Evolutionary conservation across 2,113 vertebrate genomes (phyloP).

Genomic region (Amblyornis subalaris): DNA sequence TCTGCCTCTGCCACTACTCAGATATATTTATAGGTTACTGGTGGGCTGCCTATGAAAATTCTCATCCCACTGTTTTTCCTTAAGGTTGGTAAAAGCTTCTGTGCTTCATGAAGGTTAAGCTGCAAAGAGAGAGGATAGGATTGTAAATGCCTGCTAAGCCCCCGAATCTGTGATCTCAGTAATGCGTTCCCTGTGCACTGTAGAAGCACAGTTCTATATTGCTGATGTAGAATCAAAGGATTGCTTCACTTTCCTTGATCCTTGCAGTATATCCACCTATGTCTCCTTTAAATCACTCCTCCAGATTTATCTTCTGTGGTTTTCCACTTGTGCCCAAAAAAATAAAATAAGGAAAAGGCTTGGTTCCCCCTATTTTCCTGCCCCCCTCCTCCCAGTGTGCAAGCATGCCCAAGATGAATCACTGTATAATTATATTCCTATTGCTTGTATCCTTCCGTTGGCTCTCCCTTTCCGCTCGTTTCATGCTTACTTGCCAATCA

Average conservation of each 20-base stretch:
- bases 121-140: constrained; percentile 1
- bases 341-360: not conserved
- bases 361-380: not conserved
- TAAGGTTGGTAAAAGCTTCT: constrained; percentile 35
- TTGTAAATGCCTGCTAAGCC: constrained; percentile 15
- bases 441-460: not conserved
- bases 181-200: not conserved
- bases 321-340: not conserved
- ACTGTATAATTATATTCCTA: constrained; percentile 27
- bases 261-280: not conserved
- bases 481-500: not conserved
- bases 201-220: not conserved
- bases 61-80: constrained; percentile 44
- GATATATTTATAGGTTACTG: constrained; percentile 56
- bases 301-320: not conserved
- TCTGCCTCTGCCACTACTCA: constrained; percentile 52
- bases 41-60: constrained; percentile 60
- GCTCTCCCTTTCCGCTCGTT: not conserved
- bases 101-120: constrained; percentile 24
- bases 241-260: not conserved
- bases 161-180: not conserved
- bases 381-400: not conserved
- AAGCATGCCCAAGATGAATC: constrained; percentile 21
- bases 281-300: not conserved
- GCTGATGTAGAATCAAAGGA: not conserved